These are phyloP conservation scores for Casuarius casuarius DNA, from an alignment of 2,113 vertebrate genomes.

Conservation along the genomic window DNA sequence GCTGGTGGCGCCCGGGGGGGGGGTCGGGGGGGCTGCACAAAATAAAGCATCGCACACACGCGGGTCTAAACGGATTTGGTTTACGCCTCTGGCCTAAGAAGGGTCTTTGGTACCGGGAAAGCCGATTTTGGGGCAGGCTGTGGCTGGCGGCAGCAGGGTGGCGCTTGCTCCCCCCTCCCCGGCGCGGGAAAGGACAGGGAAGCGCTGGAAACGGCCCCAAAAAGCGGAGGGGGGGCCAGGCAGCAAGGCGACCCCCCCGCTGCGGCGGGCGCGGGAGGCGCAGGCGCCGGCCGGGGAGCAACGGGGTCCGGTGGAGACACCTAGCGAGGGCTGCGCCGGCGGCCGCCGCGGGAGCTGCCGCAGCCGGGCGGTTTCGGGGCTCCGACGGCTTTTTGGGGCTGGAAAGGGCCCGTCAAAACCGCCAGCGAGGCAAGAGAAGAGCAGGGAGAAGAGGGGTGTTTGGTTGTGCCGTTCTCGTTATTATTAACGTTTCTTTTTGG, in stretches of 20 bases:
- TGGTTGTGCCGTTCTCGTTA: constrained; percentile 52
- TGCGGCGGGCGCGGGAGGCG: neutral
- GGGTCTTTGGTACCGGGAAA: constrained; percentile 71
- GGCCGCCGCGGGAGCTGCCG: too few species aligned
- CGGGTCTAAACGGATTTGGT: constrained; percentile 53
- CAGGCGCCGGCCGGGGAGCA: neutral
- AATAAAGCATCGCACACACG: constrained; percentile 4
- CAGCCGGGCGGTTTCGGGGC: too few species aligned
- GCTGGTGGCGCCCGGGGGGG: neutral
- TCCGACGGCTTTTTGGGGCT: too few species aligned
- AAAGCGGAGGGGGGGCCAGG: too few species aligned
- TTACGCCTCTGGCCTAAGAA: constrained; percentile 71
- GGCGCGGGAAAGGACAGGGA: too few species aligned
- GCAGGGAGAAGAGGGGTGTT: constrained; percentile 57
- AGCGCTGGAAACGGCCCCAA: too few species aligned
- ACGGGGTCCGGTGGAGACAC: constrained; percentile 32
- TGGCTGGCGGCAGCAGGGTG: neutral
- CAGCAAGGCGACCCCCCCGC: neutral
- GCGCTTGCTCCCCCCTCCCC: neutral
- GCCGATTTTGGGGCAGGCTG: neutral
- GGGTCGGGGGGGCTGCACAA: neutral
- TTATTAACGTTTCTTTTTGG: constrained; percentile 56
- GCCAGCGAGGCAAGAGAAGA: constrained; percentile 28
- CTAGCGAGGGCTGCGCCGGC: neutral
- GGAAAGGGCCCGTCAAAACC: neutral